These are phyloP conservation scores for Trimorus sp. DNA, from an alignment of 2,888 invertebrate genomes.

Conservation along the genomic window DNA sequence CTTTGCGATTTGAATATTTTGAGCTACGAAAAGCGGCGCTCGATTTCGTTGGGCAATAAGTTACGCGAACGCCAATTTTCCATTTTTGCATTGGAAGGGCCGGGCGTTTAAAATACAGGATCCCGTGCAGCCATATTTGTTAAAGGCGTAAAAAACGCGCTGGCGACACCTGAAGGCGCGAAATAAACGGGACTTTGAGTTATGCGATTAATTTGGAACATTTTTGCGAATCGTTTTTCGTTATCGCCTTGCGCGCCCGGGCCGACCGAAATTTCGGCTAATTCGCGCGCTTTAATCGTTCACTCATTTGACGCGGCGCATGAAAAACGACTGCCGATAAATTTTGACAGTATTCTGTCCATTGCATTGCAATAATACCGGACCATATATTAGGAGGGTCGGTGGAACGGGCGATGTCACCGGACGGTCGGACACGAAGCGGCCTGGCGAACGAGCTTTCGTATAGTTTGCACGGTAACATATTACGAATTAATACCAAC, in stretches of 20 bases:
- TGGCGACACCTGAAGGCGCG: constrained; percentile 34
- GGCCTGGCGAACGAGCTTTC: constrained; percentile 63
- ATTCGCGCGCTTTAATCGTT: constrained; percentile 81
- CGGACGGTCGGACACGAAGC: constrained; percentile 68
- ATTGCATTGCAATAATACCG: constrained; percentile 82
- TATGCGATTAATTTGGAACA: constrained; percentile 54
- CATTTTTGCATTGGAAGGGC: no score
- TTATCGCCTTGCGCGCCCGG: constrained; percentile 29
- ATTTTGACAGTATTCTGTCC: constrained; percentile 82
- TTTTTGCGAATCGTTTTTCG: constrained; percentile 55
- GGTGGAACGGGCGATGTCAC: constrained; percentile 69
- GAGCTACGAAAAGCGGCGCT: no score
- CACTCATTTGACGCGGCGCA: constrained; percentile 80
- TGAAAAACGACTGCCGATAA: constrained; percentile 82
- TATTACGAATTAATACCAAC: constrained; percentile 82
- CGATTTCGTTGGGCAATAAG: no score
- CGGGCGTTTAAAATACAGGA: neutral
- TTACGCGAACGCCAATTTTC: no score
- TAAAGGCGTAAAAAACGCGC: constrained; percentile 38
- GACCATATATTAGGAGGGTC: constrained; percentile 81
- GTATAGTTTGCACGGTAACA: constrained; percentile 81
- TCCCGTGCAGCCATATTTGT: constrained; percentile 21
- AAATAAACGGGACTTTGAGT: constrained; percentile 49
- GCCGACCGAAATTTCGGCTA: constrained; percentile 75
- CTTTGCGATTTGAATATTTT: no score